Conservation (phyloP, 2,113 vertebrate species). For the Vulpes lagopus region DNA sequence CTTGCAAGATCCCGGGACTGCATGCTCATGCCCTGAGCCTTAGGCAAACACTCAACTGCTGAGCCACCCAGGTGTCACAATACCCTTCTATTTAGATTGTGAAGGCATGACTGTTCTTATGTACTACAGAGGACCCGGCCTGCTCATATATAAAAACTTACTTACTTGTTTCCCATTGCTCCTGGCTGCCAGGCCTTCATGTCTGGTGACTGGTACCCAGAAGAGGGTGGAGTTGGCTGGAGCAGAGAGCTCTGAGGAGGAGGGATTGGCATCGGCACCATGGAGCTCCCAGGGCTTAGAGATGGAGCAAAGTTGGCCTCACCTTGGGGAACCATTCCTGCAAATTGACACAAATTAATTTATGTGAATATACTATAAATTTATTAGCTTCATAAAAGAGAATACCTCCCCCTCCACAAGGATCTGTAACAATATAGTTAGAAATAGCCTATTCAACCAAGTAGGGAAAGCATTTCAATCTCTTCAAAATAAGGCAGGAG, state of each 20-base stretch:
- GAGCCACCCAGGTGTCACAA: too few relatives aligned
- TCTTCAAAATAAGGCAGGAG: slow-evolving; percentile 35
- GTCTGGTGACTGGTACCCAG: slow-evolving; percentile 95
- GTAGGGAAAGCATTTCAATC: neutral
- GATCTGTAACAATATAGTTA: slow-evolving; percentile 25
- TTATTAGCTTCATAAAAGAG: slow-evolving; percentile 28
- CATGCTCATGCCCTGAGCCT: too few relatives aligned
- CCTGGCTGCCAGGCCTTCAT: slow-evolving; percentile 96
- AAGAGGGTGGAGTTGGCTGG: slow-evolving; percentile 90
- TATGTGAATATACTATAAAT: slow-evolving; percentile 41
- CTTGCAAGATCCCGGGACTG: neutral
- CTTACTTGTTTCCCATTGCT: slow-evolving; percentile 91
- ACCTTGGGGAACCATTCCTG: slow-evolving; percentile 92
- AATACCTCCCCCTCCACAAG: neutral
- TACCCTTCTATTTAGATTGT: neutral
- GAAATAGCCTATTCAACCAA: slow-evolving; percentile 17
- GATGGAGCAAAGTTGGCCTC: slow-evolving; percentile 92
- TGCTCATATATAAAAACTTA: neutral
- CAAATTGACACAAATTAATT: slow-evolving; percentile 71
- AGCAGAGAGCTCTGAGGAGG: slow-evolving; percentile 94
- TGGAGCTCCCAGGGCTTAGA: slow-evolving; percentile 93
- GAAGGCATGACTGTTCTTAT: neutral
- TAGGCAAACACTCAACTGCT: too few relatives aligned
- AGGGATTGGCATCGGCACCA: slow-evolving; percentile 94
- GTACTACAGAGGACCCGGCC: neutral